Base-by-base conservation (phyloP, 2,888 invertebrate genomes). In the Thysanoteuthis rhombus region DNA sequence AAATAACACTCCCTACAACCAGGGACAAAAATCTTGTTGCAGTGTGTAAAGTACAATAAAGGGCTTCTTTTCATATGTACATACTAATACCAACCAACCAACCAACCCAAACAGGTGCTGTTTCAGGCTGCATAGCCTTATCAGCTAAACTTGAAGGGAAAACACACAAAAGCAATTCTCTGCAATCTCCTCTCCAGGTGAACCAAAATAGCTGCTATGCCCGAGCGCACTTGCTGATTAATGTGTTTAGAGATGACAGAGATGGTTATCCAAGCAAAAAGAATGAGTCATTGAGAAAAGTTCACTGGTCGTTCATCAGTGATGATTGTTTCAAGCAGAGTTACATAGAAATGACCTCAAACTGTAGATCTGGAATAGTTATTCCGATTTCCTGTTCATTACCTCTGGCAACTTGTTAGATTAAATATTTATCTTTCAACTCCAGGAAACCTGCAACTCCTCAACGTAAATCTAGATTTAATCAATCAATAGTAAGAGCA, bases 171-270 rank as follows among this genome's bases (percentile, higher is more conserved):
- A 75, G 75, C n/a, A 75, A 75, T n/a, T n/a, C n/a, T n/a, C 36
- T 75, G 75, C 75, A 75, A n/a, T n/a, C 75, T 75, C 75, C 75
- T 75, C n/a, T 75, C 75, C 75, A 75, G 75, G 75, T 75, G 75
- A 75, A 75, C 75, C n/a, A n/a, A 75, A 75, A 75, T 75, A 75
- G 75, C n/a, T n/a, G 75, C 36, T 36, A n/a, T 75, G 75, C n/a
- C 16, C 19, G 75, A 36, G 16, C 36, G 75, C n/a, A 75, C n/a
- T 75, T 75, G 75, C 75, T 75, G 75, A 75, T 75, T 75, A 75
- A 75, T 75, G 75, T 75, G 75, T 75, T 75, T 10, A 75, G 75
- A n/a, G 75, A 75, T 75, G 75, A 75, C 36, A 75, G 75, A 75
- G 75, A 75, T 75, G 75, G 10, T 75, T 75, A 75, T 75, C 75